phyloP scores from a whole-genome alignment of 2,888 invertebrate genomes.

The Tenthredo scrophulariae region DNA sequence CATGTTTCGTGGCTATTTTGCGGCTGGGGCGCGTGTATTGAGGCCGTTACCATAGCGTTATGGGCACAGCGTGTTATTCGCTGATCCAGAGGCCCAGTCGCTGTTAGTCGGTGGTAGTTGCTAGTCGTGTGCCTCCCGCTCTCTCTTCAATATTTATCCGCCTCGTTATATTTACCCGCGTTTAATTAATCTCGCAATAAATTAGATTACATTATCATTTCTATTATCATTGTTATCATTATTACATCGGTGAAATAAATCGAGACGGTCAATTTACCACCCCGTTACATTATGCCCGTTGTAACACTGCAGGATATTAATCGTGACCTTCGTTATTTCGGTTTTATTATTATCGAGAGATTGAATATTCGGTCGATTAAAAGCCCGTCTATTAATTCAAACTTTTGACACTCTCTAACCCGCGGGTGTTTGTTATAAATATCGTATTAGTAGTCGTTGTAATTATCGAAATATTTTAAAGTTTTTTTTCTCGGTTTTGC shows the following conservation, averaged over 20 bases:
- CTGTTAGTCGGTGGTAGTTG: slow-evolving; percentile 49
- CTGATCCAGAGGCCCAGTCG: slow-evolving; percentile 37
- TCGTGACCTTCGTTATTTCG: background rate
- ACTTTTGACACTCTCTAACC: slow-evolving; percentile 10
- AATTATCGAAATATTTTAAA: background rate
- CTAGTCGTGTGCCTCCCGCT: slow-evolving; percentile 25
- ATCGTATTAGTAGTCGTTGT: background rate
- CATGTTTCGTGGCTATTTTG: slow-evolving; percentile 47
- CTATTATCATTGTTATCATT: background rate
- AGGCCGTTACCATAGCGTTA: slow-evolving; percentile 48
- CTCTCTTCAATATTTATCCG: background rate
- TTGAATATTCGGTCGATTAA: background rate
- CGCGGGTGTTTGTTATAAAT: background rate
- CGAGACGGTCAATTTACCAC: background rate
- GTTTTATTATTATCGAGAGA: slow-evolving; percentile 1
- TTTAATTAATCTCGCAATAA: background rate
- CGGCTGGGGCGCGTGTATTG: slow-evolving; percentile 39
- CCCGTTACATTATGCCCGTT: slow-evolving; percentile 13
- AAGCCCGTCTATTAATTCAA: background rate
- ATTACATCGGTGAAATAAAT: background rate
- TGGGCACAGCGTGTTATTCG: slow-evolving; percentile 13
- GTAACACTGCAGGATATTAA: slow-evolving; percentile 10
- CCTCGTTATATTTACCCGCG: slow-evolving; percentile 17
- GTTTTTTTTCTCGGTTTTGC: background rate
- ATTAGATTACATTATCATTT: background rate